Conservation (phyloP, 2,797 vertebrate species). For the Mionectes olivaceus region DNA sequence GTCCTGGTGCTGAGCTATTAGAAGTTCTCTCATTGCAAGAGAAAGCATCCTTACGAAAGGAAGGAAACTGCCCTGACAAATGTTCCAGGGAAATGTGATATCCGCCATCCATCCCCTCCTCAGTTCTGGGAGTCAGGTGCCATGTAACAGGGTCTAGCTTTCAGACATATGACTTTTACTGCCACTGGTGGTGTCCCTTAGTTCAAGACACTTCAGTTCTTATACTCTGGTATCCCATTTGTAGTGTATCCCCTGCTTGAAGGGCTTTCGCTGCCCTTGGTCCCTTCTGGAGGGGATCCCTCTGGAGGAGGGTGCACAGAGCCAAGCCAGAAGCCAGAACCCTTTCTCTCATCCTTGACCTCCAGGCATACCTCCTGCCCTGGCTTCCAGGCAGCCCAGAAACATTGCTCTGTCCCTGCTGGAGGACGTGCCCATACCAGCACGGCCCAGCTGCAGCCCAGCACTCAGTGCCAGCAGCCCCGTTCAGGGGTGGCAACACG, state of each 20-base stretch:
- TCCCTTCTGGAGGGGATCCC: not conserved
- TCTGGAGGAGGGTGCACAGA: not conserved
- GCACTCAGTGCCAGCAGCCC: not conserved
- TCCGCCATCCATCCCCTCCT: not conserved
- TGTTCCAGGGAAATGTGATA: not conserved
- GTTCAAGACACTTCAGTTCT: not conserved
- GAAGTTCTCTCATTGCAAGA: not conserved
- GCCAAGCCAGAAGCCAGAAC: not conserved
- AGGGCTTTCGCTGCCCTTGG: not conserved
- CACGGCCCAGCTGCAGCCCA: not conserved
- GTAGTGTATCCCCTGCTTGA: not conserved
- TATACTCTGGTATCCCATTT: not conserved
- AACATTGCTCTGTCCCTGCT: not conserved
- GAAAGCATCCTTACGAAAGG: not conserved
- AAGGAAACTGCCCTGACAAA: not conserved
- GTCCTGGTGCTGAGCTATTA: not conserved
- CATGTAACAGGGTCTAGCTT: not conserved
- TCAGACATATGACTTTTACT: not conserved
- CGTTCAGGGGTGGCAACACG: not conserved
- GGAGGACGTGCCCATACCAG: not conserved
- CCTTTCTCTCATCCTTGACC: not conserved
- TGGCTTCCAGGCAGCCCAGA: not conserved
- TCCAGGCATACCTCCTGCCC: not conserved
- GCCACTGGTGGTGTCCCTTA: not conserved
- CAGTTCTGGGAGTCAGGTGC: not conserved